phyloP scores from a whole-genome alignment of 2,888 invertebrate genomes.

The Pollenia labialis region DNA sequence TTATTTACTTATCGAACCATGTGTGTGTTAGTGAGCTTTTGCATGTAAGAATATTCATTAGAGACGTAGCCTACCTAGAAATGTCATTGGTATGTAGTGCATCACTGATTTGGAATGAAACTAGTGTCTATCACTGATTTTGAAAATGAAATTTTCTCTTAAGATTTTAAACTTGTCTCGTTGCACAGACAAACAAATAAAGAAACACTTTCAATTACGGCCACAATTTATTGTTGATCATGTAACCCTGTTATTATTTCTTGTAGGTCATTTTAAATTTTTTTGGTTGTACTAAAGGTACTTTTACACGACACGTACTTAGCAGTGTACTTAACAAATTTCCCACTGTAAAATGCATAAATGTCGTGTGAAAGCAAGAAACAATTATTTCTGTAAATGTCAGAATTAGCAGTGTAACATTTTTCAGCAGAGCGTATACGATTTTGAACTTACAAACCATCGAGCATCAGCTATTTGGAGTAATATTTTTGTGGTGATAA shows the following conservation, averaged over 20 bases:
- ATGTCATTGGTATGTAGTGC: conserved; percentile 65
- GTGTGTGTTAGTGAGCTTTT: not conserved
- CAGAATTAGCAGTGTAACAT: too few relatives aligned
- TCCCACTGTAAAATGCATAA: too few relatives aligned
- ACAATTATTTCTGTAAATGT: too few relatives aligned
- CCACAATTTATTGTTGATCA: conserved; percentile 11
- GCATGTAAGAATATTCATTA: not conserved
- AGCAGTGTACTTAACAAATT: too few relatives aligned
- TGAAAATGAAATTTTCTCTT: conserved; percentile 40
- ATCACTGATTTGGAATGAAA: conserved; percentile 56
- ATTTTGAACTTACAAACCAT: too few relatives aligned
- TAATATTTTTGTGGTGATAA: too few relatives aligned
- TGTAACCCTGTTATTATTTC: not conserved
- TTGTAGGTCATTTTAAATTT: not conserved
- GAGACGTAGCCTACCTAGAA: conserved; percentile 49
- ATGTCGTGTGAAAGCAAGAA: too few relatives aligned
- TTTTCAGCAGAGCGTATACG: too few relatives aligned
- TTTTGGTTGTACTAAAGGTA: not conserved
- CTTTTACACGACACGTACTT: too few relatives aligned
- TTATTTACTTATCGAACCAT: too few relatives aligned
- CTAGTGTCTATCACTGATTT: conserved; percentile 48
- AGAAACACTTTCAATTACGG: conserved; percentile 41
- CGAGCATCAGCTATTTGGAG: too few relatives aligned
- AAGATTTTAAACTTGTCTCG: not conserved
- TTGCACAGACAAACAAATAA: not conserved